Evolutionary conservation across 2,797 vertebrate species (phyloP), one percentile per base, ranked within the genome.

Genomic region (Falco rusticolus): DNA sequence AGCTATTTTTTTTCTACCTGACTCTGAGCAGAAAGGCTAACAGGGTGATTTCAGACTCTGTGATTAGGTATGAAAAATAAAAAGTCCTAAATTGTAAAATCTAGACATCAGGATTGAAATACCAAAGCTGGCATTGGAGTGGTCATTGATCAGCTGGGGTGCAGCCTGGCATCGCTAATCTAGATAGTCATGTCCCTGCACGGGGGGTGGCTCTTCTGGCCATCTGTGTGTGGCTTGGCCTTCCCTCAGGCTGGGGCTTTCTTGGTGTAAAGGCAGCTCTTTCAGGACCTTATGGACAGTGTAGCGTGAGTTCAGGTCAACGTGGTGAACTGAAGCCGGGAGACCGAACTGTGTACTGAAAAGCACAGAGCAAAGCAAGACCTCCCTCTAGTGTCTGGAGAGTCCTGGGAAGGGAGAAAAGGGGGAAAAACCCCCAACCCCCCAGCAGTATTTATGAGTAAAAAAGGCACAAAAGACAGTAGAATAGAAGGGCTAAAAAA

Each of bases 331-430:
- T 28, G 57, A 78, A 87, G 50, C 53, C 34, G 29, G 71, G 37
- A 47, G 24, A 56, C 25, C 1, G 5, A 48, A 48, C 21, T 26
- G 37, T 2, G 56, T 45, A 26, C 31, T 24, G 71, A 61, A 60
- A 81, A 80, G 53, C 31, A 69, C n/a, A n/a, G 37, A 43, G 80
- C 81, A 93, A 77, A 77, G 63, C 81, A 94, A 94, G 45, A 39
- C 66, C 74, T 65, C 84, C 91, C 90, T 78, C 93, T 97, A 79
- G 84, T 81, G 94, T 75, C 63, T 80, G 47, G 29, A 85, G 24
- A 84, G 45, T 54, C 43, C 39, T 68, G 56, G 51, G 60, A 51
- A 77, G 34, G 13, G 28, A 54, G 12, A 0, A 9, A 51, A 41
- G 33, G 41, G 41, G 41, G 41, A 7, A 16, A 43, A 43, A 6